A percentile compares a stretch with the other conserved stretches of the same genome.
Evolutionary conservation across 2,797 vertebrate genomes (phyloP).

Genomic region (Distichodus sexfasciatus): DNA sequence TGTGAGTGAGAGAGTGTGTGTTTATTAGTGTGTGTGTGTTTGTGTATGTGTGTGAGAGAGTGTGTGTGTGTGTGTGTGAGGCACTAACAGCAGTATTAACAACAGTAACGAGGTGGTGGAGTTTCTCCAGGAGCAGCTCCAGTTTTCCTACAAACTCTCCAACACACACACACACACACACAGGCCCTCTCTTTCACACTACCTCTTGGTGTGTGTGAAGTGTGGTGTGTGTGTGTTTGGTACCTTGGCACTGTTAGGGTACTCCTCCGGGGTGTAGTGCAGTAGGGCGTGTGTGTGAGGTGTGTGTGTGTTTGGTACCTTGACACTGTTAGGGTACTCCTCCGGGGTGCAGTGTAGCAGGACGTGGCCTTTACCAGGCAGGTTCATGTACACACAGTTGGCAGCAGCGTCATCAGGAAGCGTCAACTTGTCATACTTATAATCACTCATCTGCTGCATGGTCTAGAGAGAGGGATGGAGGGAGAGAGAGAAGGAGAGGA

Average conservation of each 20-base stretch:
- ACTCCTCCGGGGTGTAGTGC: conserved; percentile 84
- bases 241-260: conserved; percentile 90
- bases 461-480: conserved; percentile 70
- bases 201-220: conserved; percentile 41
- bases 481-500: conserved; percentile 21
- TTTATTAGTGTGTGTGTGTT: too few species aligned
- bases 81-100: too few species aligned
- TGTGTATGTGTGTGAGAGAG: too few species aligned
- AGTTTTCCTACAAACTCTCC: conserved; percentile 71
- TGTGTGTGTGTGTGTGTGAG: too few species aligned
- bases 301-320: conserved; percentile 70
- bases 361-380: conserved; percentile 88
- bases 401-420: conserved; percentile 88
- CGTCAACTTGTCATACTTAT: conserved; percentile 93
- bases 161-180: too few species aligned
- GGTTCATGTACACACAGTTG: conserved; percentile 93
- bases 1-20: too few species aligned
- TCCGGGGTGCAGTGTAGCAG: conserved; percentile 86
- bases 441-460: conserved; percentile 98
- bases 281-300: conserved; percentile 70
- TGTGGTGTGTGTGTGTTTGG: conserved; percentile 27
- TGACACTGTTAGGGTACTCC: conserved; percentile 86
- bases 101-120: too few species aligned
- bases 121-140: conserved; percentile 65
- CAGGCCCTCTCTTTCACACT: conserved; percentile 45